Evolutionary conservation across 2,888 invertebrate species (phyloP), one percentile per base, ranked within the genome.

Genomic region (Nephrocerus scutellatus): DNA sequence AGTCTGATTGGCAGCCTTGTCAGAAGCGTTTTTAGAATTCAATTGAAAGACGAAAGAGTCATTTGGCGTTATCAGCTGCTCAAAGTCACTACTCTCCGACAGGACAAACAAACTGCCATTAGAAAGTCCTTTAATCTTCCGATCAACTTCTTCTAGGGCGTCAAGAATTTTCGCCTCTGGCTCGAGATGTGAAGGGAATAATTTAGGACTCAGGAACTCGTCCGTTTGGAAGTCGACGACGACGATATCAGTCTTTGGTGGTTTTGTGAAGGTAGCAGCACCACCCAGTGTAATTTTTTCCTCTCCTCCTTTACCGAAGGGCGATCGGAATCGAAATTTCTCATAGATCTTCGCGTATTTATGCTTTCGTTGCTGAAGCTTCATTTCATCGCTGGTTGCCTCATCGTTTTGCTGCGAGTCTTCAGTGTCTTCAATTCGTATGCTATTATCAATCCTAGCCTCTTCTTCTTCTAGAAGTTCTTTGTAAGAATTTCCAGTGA

Each of bases 21-120:
- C n/a, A 22, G 50, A 52, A 12, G 56, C 52, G 42, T 59, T 57
- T 36, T 58, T 62, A 16, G 59, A 59, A 41, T 63, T 76, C 43
- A 72, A 61, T 39, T 77, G 72, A 74, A 79, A 80, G 23, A 82
- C 63, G 61, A 82, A 82, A 5, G 82, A 81, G 47, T 72, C 73
- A 54, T 81, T 81, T 3, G 80, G 80, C 50, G 74, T 70, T 38
- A 76, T 70, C 10, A 60, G 53, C 35, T 55, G 55, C 30, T 60
- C 62, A 26, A 60, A 58, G 35, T 62, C 64, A 46, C 57, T 58
- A 18, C 54, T 50, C 12, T 50, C 37, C 0, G 41, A 46, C n/a
- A 55, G 34, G 5, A 53, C 15, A 15, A 60, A 41, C 41, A 16
- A 41, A n/a, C 8, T 26, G 14, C 29, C 34, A 9, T 28, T 35